Base-by-base conservation (phyloP, 2,797 vertebrate species). In the Melanotaenia parkinsoni region DNA sequence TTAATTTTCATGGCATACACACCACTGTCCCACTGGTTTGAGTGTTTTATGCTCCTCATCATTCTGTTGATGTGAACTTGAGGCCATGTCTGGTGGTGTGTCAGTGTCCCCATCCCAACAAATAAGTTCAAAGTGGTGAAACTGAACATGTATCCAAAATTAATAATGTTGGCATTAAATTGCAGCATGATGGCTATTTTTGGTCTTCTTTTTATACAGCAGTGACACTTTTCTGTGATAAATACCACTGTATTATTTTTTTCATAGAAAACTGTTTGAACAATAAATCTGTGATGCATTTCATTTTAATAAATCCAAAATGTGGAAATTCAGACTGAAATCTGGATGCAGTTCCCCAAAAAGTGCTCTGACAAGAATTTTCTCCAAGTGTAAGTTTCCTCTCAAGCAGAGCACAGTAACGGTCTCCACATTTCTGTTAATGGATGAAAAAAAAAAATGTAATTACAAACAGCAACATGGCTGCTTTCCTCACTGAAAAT, bases 381-480 rank as follows among this genome's bases (percentile, higher is more conserved):
- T 60, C 74, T 76, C 66, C 38, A 66, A 24, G 22, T 82, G 65
- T 80, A 24, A 76, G 79, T 77, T 90, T 85, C 74, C 80, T 76
- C 70, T 77, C 56, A 26, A 70, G 73, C 64, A 38, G 64, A 62
- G 75, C 76, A 61, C 62, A 69, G 66, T 22, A 13, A 54, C 30
- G 30, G 53, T 58, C 57, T 66, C 70, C 67, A 30, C 54, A 6
- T 87, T 88, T 88, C 61, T 81, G 77, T 78, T 77, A 71, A 71
- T 82, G 54, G 62, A 87, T 72, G 80, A 74, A 84, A 70, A 81
- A 32, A 32, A 32, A 30, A 33, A 60, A 37, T 84, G 78, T 88
- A 81, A 85, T 84, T 87, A 75, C 83, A 82, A 86, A 84, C 76
- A 81, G 88, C 72, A 89, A 87, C 72, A 13, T 16, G 59, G 63